These are phyloP conservation scores for Chelidonichthys spinosus DNA, from an alignment of 2,797 vertebrate species.

Conservation along the genomic window DNA sequence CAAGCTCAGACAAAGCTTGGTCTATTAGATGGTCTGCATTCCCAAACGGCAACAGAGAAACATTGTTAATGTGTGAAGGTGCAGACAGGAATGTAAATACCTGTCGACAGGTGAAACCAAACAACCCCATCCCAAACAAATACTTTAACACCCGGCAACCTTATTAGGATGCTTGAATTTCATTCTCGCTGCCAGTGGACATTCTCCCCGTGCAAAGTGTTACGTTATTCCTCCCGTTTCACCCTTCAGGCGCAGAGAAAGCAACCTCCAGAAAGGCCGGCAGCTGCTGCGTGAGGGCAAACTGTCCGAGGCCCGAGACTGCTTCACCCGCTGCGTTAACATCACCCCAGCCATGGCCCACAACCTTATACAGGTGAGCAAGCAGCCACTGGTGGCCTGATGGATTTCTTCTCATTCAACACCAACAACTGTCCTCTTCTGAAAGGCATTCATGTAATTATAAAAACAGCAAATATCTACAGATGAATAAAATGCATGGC, in stretches of 20 bases:
- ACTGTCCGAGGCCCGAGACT: constrained; percentile 92
- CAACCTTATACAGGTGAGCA: constrained; percentile 91
- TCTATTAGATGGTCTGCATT: constrained; percentile 29
- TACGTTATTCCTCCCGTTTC: neutral
- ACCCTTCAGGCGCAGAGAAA: constrained; percentile 87
- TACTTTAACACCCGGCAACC: neutral
- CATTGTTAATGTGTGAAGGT: constrained; percentile 16
- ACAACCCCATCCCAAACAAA: neutral
- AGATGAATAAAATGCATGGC: too few species aligned
- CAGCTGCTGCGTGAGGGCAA: constrained; percentile 94
- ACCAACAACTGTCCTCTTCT: too few species aligned
- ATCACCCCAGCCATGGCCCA: constrained; percentile 94
- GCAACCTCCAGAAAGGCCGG: constrained; percentile 91
- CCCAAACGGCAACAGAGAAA: constrained; percentile 19
- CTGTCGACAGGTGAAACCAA: constrained; percentile 5
- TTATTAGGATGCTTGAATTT: too few species aligned
- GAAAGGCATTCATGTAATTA: too few species aligned
- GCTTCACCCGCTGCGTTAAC: constrained; percentile 92
- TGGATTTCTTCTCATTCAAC: too few species aligned
- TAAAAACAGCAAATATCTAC: too few species aligned
- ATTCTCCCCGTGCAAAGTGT: too few species aligned
- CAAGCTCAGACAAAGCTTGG: constrained; percentile 30
- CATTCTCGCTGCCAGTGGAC: too few species aligned
- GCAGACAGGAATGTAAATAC: constrained; percentile 18
- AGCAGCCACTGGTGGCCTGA: too few species aligned